Percentiles rank a stretch among this genome's conserved stretches.
Conservation (phyloP, 2,888 invertebrate species). For the Crossocerus cetratus region DNA sequence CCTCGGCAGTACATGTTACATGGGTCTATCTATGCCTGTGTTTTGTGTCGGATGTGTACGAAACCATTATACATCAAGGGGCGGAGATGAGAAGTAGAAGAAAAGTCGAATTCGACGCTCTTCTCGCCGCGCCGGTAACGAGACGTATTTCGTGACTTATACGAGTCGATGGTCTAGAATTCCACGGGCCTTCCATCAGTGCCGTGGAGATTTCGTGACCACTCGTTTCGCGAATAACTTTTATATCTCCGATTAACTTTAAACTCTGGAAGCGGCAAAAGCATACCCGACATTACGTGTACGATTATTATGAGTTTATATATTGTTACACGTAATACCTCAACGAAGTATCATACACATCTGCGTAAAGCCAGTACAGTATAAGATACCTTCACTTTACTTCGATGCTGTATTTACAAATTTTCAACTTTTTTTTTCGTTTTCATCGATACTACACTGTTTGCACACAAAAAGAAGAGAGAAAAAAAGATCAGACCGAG, state of each 20-base stretch:
- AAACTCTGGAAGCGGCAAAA: conserved; percentile 3
- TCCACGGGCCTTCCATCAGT: too few relatives aligned
- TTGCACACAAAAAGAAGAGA: background rate
- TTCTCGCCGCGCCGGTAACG: too few relatives aligned
- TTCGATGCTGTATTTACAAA: conserved; percentile 7
- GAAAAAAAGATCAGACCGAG: background rate
- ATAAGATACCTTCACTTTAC: conserved; percentile 3
- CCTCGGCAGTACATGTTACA: too few relatives aligned
- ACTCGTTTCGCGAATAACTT: too few relatives aligned
- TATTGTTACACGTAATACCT: background rate
- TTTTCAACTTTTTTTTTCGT: background rate
- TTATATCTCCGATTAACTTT: background rate
- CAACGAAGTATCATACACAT: background rate
- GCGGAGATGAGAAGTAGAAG: too few relatives aligned
- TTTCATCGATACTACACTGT: conserved; percentile 1
- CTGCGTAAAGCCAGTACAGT: background rate
- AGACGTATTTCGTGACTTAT: too few relatives aligned
- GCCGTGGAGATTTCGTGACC: too few relatives aligned
- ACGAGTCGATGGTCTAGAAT: too few relatives aligned
- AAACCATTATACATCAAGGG: too few relatives aligned
- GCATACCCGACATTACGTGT: background rate
- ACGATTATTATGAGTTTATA: conserved; percentile 3
- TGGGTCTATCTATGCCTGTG: too few relatives aligned
- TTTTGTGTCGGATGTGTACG: too few relatives aligned
- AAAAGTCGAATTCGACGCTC: too few relatives aligned